A percentile compares a stretch with the other conserved stretches of the same genome.
Conservation (phyloP, 2,113 vertebrate species). For the Sander vitreus region DNA sequence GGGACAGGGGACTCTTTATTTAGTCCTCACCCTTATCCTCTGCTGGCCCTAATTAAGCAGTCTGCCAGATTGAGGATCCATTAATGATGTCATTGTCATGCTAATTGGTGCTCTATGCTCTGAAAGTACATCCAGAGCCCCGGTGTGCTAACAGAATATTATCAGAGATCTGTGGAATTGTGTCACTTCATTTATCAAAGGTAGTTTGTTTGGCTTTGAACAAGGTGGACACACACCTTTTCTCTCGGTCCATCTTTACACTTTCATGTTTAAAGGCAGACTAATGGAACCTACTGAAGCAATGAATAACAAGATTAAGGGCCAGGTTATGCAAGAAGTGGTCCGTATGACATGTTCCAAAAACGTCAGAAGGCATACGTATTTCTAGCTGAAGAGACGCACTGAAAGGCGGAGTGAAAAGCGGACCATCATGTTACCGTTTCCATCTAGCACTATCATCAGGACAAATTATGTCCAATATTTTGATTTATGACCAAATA, state of each 20-base stretch:
- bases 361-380: background rate
- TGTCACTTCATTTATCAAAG: conserved; percentile 9
- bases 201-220: conserved; percentile 15
- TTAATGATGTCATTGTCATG: conserved; percentile 93
- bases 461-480: too few relatives aligned
- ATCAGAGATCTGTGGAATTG: conserved; percentile 22
- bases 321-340: background rate
- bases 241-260: background rate
- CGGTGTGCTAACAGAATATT: conserved; percentile 29
- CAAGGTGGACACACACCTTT: background rate
- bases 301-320: background rate
- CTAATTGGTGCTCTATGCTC: conserved; percentile 84
- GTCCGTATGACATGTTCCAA: background rate
- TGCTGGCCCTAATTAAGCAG: conserved; percentile 91
- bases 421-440: background rate
- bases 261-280: background rate
- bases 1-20: conserved; percentile 88
- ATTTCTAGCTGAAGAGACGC: background rate
- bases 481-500: too few relatives aligned
- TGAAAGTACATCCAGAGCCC: conserved; percentile 41
- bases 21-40: conserved; percentile 87
- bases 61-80: conserved; percentile 89
- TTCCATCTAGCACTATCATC: too few relatives aligned
- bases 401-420: background rate
- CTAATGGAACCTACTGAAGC: background rate